A percentile compares a stretch with the other conserved stretches of the same genome.
Evolutionary conservation across 2,888 invertebrate genomes (phyloP).

Genomic region (Thereva nobilitata): DNA sequence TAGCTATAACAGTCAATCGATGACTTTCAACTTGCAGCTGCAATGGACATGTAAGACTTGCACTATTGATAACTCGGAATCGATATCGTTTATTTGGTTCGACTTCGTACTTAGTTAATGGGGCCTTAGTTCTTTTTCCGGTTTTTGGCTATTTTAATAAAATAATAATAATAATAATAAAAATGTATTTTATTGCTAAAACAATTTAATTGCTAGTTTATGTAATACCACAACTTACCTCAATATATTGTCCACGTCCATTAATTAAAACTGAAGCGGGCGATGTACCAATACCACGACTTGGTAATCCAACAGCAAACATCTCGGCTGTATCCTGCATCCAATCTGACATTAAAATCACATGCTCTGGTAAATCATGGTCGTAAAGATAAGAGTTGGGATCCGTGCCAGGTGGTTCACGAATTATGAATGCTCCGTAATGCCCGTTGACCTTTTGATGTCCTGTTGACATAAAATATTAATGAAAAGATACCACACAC

Average conservation of each 20-base stretch:
- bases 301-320: slow-evolving; percentile 48
- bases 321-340: slow-evolving; percentile 64
- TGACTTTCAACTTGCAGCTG: slow-evolving; percentile 53
- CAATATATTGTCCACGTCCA: slow-evolving; percentile 48
- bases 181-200: too few species aligned
- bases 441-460: slow-evolving; percentile 78
- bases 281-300: slow-evolving; percentile 43
- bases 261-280: slow-evolving; percentile 51
- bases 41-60: slow-evolving; percentile 52
- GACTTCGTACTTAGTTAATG: slow-evolving; percentile 48
- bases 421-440: slow-evolving; percentile 74
- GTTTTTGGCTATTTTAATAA: slow-evolving; percentile 8
- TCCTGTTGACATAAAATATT: slow-evolving; percentile 58
- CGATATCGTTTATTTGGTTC: slow-evolving; percentile 50
- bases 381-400: slow-evolving; percentile 70
- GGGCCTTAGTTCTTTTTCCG: slow-evolving; percentile 41
- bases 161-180: neutral
- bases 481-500: slow-evolving; percentile 1
- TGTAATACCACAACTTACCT: slow-evolving; percentile 40
- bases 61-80: slow-evolving; percentile 54
- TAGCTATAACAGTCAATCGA: slow-evolving; percentile 50
- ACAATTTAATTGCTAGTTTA: too few species aligned
- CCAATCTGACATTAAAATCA: slow-evolving; percentile 79
- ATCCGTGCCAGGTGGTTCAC: slow-evolving; percentile 65
- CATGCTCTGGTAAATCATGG: slow-evolving; percentile 70